These are phyloP conservation scores for Phylloscopus trochilus DNA, from an alignment of 2,113 vertebrate genomes.

Conservation along the genomic window DNA sequence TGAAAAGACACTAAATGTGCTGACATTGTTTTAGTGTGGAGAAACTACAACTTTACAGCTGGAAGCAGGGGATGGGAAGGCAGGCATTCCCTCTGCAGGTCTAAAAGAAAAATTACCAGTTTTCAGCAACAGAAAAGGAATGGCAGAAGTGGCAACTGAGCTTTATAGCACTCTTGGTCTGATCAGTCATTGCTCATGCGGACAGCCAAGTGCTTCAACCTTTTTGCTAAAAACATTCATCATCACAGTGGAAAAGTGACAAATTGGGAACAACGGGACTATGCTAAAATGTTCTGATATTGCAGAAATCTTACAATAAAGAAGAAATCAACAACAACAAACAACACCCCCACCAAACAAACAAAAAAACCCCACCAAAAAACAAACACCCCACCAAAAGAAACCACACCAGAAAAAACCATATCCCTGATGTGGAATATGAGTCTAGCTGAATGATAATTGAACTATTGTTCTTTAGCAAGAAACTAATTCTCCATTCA, in stretches of 20 bases:
- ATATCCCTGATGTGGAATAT: not conserved
- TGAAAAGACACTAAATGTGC: not conserved
- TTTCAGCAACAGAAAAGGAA: not conserved
- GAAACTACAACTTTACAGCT: not conserved
- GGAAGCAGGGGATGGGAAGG: not conserved
- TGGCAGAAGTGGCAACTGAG: not conserved
- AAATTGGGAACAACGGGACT: accelerated
- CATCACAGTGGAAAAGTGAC: not conserved
- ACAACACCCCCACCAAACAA: too few species aligned
- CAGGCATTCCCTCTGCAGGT: not conserved
- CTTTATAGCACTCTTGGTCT: not conserved
- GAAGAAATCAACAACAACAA: not conserved
- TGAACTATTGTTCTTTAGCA: not conserved
- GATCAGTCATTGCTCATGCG: not conserved
- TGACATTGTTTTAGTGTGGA: not conserved
- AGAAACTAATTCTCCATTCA: not conserved
- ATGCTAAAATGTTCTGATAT: not conserved
- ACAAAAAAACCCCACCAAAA: too few species aligned
- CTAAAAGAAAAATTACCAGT: not conserved
- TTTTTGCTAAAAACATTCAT: not conserved
- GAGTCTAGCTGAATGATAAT: not conserved
- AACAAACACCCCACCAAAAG: not conserved
- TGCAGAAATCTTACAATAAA: not conserved
- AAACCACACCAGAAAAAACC: not conserved
- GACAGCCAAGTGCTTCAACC: not conserved